phyloP scores from a whole-genome alignment of 2,888 invertebrate genomes.

The Acronicta aceris region DNA sequence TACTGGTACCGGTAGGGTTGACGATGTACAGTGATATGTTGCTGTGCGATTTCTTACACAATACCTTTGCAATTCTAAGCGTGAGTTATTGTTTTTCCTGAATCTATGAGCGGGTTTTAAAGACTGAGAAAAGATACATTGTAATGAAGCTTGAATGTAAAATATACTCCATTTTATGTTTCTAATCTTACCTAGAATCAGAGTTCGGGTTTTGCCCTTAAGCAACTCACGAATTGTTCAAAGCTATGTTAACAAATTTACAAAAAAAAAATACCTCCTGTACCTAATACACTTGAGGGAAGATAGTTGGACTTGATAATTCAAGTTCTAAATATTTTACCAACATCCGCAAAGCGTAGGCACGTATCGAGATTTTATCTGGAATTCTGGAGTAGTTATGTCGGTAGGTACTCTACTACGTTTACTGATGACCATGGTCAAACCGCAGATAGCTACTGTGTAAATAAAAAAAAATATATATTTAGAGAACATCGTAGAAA shows the following conservation, averaged over 20 bases:
- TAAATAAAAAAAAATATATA: background rate
- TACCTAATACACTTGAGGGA: conserved; percentile 14
- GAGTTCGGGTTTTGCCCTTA: background rate
- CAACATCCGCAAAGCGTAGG: conserved; percentile 32
- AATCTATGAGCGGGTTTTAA: conserved; percentile 3
- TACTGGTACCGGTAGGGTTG: conserved; percentile 52
- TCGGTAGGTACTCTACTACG: background rate
- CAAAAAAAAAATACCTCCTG: background rate
- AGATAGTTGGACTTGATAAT: conserved; percentile 34
- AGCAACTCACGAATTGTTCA: background rate
- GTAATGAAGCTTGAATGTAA: background rate
- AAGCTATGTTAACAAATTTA: background rate
- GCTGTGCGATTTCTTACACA: conserved; percentile 21
- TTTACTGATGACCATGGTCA: conserved; percentile 13
- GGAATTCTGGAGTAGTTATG: background rate
- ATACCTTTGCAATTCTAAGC: conserved; percentile 16
- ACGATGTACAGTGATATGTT: conserved; percentile 19
- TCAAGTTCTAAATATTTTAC: conserved; percentile 30
- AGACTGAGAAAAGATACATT: background rate
- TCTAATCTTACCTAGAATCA: background rate
- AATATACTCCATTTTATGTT: background rate
- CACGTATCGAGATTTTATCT: conserved; percentile 28
- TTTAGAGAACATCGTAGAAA: too few species aligned
- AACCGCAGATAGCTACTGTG: conserved; percentile 7
- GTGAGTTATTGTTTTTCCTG: conserved; percentile 23